Evolutionary conservation across 2,797 vertebrate species (phyloP).

Genomic region (Hyperoplus lanceolatus): DNA sequence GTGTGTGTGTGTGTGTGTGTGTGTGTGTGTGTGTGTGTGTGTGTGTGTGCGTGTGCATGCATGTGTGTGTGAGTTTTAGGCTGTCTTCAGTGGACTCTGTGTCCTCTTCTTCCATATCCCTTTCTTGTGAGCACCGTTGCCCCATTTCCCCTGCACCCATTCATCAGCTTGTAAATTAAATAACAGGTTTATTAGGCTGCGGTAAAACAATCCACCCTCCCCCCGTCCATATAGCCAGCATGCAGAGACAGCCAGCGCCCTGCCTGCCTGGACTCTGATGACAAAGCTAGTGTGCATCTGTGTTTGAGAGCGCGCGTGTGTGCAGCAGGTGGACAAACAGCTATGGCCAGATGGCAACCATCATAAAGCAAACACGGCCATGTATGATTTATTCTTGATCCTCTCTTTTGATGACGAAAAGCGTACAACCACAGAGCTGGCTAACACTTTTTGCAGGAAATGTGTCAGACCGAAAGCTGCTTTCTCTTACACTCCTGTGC

Average conservation of each 20-base stretch:
- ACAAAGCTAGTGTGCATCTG: constrained; percentile 51
- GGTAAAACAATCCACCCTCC: constrained; percentile 70
- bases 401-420: not conserved
- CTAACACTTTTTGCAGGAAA: not conserved
- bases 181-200: constrained; percentile 76
- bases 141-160: constrained; percentile 63
- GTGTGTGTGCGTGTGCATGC: not conserved
- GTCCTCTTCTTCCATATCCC: constrained; percentile 55
- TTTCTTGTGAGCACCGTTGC: constrained; percentile 68
- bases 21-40: not conserved
- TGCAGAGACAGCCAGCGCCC: constrained; percentile 53
- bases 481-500: not conserved
- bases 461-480: not conserved
- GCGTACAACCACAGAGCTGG: not conserved
- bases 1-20: not conserved
- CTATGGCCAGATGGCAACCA: constrained; percentile 30
- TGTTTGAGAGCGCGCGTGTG: constrained; percentile 21
- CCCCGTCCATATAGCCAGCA: constrained; percentile 26
- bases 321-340: constrained; percentile 46
- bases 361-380: constrained; percentile 14
- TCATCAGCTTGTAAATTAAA: constrained; percentile 77
- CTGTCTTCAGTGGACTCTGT: constrained; percentile 29
- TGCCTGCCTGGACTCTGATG: constrained; percentile 55
- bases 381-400: constrained; percentile 8
- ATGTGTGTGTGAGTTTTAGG: not conserved